These are phyloP conservation scores for Conopomorpha cramerella DNA, from an alignment of 1,140 invertebrate species.

Conservation along the genomic window DNA sequence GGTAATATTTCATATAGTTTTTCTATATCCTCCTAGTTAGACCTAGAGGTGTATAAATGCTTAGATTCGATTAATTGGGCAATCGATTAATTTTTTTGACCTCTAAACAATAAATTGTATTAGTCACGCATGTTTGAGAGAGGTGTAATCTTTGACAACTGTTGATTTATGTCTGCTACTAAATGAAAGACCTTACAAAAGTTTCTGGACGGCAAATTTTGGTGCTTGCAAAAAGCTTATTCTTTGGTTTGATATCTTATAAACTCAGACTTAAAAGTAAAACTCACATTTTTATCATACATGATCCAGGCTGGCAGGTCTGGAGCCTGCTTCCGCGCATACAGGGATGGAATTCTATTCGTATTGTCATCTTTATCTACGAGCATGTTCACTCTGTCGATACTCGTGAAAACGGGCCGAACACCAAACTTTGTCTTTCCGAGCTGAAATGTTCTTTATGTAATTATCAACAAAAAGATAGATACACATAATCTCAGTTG, in stretches of 20 bases:
- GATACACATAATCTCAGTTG: not conserved
- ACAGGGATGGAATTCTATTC: constrained; percentile 63
- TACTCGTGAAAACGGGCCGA: constrained; percentile 33
- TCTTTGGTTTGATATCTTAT: no score
- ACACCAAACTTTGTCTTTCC: constrained; percentile 43
- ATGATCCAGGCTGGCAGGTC: constrained; percentile 82
- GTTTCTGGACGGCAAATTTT: not conserved
- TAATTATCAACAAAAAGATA: not conserved
- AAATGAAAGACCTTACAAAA: not conserved
- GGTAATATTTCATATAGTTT: not conserved
- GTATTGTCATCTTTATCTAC: constrained; percentile 32
- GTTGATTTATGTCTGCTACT: no score
- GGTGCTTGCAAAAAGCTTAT: constrained; percentile 1
- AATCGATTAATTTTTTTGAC: no score
- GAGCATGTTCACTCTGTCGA: constrained; percentile 45
- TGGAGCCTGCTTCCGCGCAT: constrained; percentile 68
- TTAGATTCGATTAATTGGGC: no score
- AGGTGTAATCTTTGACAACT: not conserved
- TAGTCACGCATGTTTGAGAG: not conserved
- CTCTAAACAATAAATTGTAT: no score
- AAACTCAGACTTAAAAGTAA: no score
- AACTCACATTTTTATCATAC: constrained; percentile 79
- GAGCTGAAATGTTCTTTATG: no score
- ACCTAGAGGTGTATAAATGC: no score
- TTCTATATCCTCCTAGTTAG: no score